Conservation (phyloP, 2,113 vertebrate species). For the Anser cygnoides region DNA sequence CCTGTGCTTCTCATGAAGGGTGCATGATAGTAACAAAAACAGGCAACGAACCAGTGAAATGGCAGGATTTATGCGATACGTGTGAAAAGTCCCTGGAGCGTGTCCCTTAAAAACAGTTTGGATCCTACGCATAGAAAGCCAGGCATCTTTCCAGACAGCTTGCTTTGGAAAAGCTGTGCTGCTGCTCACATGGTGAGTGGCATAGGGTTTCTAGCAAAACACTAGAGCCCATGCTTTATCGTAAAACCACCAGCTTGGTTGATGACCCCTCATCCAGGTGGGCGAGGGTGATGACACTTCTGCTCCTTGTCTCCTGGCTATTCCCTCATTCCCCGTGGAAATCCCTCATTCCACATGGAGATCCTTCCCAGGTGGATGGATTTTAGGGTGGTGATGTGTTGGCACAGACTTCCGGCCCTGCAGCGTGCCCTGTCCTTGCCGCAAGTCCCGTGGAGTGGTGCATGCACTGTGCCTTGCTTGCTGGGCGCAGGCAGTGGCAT, state of each 20-base stretch:
- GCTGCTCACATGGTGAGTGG: neutral
- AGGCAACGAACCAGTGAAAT: neutral
- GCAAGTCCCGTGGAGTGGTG: neutral
- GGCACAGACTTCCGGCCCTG: neutral
- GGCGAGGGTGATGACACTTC: neutral
- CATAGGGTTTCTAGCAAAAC: neutral
- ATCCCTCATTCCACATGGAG: neutral
- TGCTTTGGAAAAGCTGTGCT: neutral
- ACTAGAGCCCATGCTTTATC: neutral
- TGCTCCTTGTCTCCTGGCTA: neutral
- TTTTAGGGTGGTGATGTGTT: accelerated
- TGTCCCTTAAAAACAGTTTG: neutral
- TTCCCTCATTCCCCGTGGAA: neutral
- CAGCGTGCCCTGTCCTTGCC: neutral
- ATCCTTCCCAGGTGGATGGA: accelerated
- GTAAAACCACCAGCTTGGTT: neutral
- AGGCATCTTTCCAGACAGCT: neutral
- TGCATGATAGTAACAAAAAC: neutral
- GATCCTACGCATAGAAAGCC: neutral
- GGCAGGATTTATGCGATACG: neutral
- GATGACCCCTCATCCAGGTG: neutral
- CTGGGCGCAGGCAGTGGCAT: neutral
- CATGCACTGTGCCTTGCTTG: accelerated
- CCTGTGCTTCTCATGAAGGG: neutral
- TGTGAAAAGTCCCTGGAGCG: neutral